Base-by-base conservation (phyloP, 2,797 vertebrate species). In the Trematomus bernacchii region DNA sequence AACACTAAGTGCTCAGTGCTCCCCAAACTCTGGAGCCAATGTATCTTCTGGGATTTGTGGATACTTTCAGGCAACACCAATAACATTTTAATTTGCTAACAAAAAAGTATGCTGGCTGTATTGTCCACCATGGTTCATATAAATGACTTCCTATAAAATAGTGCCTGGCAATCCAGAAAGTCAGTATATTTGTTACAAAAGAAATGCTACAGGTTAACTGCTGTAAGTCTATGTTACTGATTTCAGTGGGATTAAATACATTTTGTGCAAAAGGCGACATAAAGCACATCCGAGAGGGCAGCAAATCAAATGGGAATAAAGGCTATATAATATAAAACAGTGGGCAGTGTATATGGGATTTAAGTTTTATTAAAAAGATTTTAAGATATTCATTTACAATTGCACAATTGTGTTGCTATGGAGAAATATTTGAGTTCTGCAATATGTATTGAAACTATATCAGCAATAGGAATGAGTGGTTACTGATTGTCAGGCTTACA, bases 231-330 rank as follows among this genome's bases (percentile, higher is more conserved):
- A 37, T 50, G 9, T 50, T 48, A 43, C 18, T 68, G 33, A 54
- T 33, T 54, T n/a, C 48, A 42, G 43, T 67, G 52, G 64, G 19
- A 72, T 68, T 55, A 58, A 42, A 57, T 64, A 14, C 33, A 21
- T 51, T 15, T 1, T 1, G 23, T 51, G 30, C 48, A 19, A 63
- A 57, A 57, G 59, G 46, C 46, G 48, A 40, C 21, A 62, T 18
- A 12, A 66, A 42, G 10, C 16, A 37, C 10, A 15, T 33, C 21
- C 46, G 27, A 69, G 46, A 61, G 40, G 23, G 42, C 21, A 59
- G 40, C n/a, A 16, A 12, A 70, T 76, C 33, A 57, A 73, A 60
- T 18, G 40, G 11, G 11, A 43, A 59, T 19, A 4, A 71, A 66
- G 37, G 14, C 8, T n/a, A 42, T 63, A 44, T 52, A 19, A 44